Conservation (phyloP, 1,140 invertebrate genomes). For the Leptonema lineaticorne region DNA sequence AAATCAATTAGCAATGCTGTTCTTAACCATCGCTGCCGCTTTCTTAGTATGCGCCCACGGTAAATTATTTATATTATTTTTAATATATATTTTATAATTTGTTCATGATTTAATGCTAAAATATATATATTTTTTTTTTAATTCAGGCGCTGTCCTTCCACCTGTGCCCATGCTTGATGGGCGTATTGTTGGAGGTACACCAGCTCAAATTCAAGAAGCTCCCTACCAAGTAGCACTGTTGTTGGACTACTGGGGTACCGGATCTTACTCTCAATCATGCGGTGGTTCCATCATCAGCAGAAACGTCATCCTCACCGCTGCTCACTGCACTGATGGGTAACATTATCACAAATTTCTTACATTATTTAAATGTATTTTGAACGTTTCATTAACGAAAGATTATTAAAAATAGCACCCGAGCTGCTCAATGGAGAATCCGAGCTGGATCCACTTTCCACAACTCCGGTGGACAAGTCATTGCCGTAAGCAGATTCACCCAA, state of each 20-base stretch:
- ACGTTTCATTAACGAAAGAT: not conserved
- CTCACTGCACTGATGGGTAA: constrained; percentile 56
- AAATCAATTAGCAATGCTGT: constrained; percentile 24
- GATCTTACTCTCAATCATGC: constrained; percentile 49
- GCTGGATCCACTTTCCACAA: constrained; percentile 33
- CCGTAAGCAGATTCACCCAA: constrained; percentile 19
- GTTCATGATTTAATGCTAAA: constrained; percentile 21
- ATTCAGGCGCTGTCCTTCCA: constrained; percentile 12
- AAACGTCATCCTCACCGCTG: constrained; percentile 57
- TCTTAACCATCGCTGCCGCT: constrained; percentile 13
- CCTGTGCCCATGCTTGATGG: constrained; percentile 43
- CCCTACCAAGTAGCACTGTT: constrained; percentile 55
- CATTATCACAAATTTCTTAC: not conserved
- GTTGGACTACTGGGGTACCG: constrained; percentile 33
- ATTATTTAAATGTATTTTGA: not conserved
- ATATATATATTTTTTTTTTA: not conserved
- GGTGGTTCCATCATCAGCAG: constrained; percentile 58
- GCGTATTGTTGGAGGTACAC: constrained; percentile 55
- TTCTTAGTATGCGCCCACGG: constrained; percentile 23
- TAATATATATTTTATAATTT: not conserved
- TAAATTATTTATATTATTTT: not conserved
- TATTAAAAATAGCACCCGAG: constrained; percentile 1
- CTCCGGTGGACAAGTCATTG: constrained; percentile 29
- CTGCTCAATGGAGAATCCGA: constrained; percentile 30
- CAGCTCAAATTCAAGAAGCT: constrained; percentile 52